phyloP scores from a whole-genome alignment of 2,113 vertebrate species.

The Morphnarchus princeps region DNA sequence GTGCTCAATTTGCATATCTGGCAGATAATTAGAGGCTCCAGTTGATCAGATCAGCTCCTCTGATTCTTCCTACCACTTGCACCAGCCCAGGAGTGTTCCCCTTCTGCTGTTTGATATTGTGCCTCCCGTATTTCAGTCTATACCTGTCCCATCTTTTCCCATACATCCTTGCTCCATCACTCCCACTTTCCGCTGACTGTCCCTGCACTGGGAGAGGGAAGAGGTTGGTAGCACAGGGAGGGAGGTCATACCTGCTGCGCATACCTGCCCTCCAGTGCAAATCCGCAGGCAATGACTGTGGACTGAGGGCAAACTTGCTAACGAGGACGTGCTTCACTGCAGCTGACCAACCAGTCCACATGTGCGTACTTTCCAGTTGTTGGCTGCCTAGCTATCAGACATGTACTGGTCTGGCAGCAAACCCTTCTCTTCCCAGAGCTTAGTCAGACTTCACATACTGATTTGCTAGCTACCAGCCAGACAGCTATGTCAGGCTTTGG shows the following conservation, averaged over 20 bases:
- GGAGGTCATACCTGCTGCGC: background rate
- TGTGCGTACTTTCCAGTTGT: background rate
- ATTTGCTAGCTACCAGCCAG: background rate
- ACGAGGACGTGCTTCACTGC: background rate
- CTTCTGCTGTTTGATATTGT: background rate
- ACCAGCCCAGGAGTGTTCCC: background rate
- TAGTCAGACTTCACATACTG: background rate
- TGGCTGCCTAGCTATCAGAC: background rate
- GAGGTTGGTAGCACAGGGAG: background rate
- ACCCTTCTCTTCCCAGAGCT: background rate
- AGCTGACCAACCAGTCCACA: background rate
- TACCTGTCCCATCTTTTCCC: background rate
- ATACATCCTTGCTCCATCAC: background rate
- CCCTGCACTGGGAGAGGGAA: background rate
- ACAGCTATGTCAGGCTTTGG: background rate
- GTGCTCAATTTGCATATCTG: background rate
- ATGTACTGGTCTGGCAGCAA: background rate
- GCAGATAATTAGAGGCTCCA: background rate
- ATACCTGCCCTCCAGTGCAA: background rate
- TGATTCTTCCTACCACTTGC: background rate
- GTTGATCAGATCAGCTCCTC: background rate
- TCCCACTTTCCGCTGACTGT: background rate
- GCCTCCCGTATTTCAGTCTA: background rate
- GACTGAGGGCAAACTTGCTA: accelerated
- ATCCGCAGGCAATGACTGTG: background rate